Percentiles rank a stretch among this genome's conserved stretches.
Evolutionary conservation across 2,113 vertebrate genomes (phyloP).

Genomic region (Vicugna pacos): DNA sequence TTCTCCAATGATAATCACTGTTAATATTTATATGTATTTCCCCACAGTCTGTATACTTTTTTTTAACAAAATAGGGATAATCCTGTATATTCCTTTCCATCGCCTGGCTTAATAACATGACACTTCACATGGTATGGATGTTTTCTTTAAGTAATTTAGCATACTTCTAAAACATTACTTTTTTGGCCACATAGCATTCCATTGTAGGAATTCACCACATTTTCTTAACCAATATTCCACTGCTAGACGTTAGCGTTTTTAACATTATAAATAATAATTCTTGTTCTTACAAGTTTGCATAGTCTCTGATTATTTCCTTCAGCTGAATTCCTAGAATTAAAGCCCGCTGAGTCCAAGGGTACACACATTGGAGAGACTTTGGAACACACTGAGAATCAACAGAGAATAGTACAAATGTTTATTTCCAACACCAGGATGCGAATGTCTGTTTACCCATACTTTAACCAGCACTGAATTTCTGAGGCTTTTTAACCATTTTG

Average conservation of each 20-base stretch:
- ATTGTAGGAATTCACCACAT: not conserved
- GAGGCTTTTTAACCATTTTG: slow-evolving; percentile 44
- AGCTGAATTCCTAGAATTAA: slow-evolving; percentile 46
- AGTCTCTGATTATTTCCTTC: slow-evolving; percentile 32
- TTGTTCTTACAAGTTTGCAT: not conserved
- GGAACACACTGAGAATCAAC: not conserved
- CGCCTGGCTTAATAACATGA: slow-evolving; percentile 1
- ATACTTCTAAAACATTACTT: slow-evolving; percentile 32
- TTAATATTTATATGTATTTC: not conserved
- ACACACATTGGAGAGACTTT: slow-evolving; percentile 27
- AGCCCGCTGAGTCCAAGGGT: not conserved
- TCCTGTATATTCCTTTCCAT: slow-evolving; percentile 29
- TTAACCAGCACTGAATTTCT: not conserved
- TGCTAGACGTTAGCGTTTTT: not conserved
- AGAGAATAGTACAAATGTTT: slow-evolving; percentile 3
- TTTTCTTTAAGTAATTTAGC: slow-evolving; percentile 27
- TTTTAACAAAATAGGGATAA: slow-evolving; percentile 3
- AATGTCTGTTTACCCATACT: not conserved
- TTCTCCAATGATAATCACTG: not conserved
- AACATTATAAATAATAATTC: not conserved
- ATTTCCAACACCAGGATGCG: not conserved
- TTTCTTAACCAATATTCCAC: slow-evolving; percentile 26
- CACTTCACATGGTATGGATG: not conserved
- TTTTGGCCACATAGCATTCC: not conserved
- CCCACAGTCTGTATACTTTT: not conserved